These are phyloP conservation scores for Mechanitis messenoides DNA, from an alignment of 2,888 invertebrate genomes.

Conservation along the genomic window DNA sequence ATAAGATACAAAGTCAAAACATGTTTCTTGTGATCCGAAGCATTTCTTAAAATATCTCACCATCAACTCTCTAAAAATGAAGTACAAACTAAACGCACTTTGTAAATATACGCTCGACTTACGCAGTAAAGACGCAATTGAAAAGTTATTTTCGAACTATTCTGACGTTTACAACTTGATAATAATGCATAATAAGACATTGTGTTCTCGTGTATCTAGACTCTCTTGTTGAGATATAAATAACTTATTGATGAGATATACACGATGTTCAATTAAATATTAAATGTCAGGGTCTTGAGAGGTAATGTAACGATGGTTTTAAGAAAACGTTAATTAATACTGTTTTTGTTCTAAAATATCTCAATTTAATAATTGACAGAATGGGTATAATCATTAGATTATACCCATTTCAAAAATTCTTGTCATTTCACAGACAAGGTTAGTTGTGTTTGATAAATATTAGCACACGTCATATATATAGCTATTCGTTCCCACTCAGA, in stretches of 20 bases:
- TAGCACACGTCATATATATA: no score
- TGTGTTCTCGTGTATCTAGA: neutral
- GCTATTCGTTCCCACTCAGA: no score
- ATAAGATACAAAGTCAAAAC: neutral
- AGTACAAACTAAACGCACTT: conserved; percentile 34
- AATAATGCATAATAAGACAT: conserved; percentile 15
- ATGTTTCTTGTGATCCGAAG: conserved; percentile 12
- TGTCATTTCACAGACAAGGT: no score
- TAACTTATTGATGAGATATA: neutral
- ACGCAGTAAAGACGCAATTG: conserved; percentile 7
- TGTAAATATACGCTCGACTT: conserved; percentile 28
- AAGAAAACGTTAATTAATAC: no score
- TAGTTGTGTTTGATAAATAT: no score
- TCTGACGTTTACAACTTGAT: conserved; percentile 17
- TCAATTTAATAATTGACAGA: no score
- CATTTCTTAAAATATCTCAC: conserved; percentile 22
- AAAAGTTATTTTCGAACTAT: conserved; percentile 14
- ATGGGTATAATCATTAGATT: no score
- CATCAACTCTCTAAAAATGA: conserved; percentile 33
- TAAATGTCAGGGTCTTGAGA: neutral
- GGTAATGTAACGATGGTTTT: neutral
- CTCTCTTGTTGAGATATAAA: neutral
- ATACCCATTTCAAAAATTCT: no score
- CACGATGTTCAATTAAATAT: neutral
- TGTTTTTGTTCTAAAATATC: no score